Conservation (phyloP, 2,113 vertebrate genomes). For the Formicarius rufipectus region DNA sequence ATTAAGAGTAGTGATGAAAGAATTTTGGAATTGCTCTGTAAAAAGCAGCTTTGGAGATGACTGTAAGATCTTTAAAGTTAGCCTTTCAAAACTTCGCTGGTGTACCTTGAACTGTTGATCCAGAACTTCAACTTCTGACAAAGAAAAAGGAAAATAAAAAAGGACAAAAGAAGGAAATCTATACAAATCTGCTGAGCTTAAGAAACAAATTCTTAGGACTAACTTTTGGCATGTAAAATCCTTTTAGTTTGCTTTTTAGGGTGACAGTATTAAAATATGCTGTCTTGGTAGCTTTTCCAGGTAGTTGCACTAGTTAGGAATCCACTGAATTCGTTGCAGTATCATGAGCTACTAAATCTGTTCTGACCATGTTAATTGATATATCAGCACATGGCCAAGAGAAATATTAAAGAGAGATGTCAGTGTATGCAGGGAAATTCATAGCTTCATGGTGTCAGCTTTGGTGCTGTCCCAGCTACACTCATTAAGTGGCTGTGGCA, state of each 20-base stretch:
- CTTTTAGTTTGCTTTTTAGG: neutral
- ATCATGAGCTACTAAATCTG: slow-evolving; percentile 45
- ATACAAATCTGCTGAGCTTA: neutral
- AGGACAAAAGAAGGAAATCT: neutral
- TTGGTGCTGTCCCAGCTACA: slow-evolving; percentile 67
- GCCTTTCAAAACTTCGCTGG: neutral
- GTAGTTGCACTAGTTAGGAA: slow-evolving; percentile 12
- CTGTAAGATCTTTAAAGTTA: slow-evolving; percentile 9
- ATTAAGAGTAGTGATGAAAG: slow-evolving; percentile 20
- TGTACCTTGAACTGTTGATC: slow-evolving; percentile 34
- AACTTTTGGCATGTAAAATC: neutral
- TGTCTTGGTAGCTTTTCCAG: slow-evolving; percentile 26
- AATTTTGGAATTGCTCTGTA: slow-evolving; percentile 31
- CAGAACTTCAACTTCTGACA: neutral
- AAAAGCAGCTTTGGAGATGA: neutral
- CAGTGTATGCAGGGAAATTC: slow-evolving; percentile 64
- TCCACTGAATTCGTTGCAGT: slow-evolving; percentile 47
- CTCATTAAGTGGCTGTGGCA: slow-evolving; percentile 51
- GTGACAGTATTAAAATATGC: neutral
- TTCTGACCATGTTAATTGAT: slow-evolving; percentile 62
- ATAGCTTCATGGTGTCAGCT: slow-evolving; percentile 17
- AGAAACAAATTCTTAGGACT: neutral
- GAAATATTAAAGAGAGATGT: slow-evolving; percentile 44
- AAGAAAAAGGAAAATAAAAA: neutral
- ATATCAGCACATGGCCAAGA: slow-evolving; percentile 36